Base-by-base conservation (phyloP, 2,797 vertebrate genomes). In the Acrossocheilus wenchowensis region DNA sequence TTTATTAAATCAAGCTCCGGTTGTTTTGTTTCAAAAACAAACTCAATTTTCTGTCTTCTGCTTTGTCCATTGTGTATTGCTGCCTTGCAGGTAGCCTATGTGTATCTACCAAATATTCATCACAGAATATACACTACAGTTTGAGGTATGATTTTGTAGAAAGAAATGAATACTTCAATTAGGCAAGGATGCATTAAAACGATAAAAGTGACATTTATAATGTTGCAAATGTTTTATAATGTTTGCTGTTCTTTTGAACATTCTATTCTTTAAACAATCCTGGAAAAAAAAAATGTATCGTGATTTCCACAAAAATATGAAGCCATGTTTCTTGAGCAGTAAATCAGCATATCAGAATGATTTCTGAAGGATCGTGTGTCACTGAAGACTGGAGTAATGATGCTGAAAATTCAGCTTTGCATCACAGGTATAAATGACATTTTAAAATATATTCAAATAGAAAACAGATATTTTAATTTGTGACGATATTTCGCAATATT, bases 21-120 rank as follows among this genome's bases (percentile, higher is more conserved):
- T 68, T 66, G 62, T n/a, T 79, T 62, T 17, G 23, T 62, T 62
- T 79, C 23, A 43, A 17, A 60, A 78, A 60, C 34, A 39, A 60
- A 79, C 39, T 26, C 1, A 30, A 9, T 26, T 62, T 26, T 41
- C 21, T 2, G 23, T 78, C n/a, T 30, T 3, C 3, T 57, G 14
- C 23, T 41, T 41, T 43, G 54, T 62, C 36, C 77, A 26, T 78
- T 78, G 39, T 43, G 39, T n/a, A 12, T 2, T n/a, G 52, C 8
- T 0, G 23, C 15, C 39, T 43, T 30, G 39, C 14, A 19, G 50
- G 34, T 62, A 26, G 10, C n/a, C n/a, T 12, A 36, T 52, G 17
- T 36, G 30, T 68, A 8, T 71, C 10, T 12, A 54, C 19, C 30
- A 5, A 36, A 77, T 6, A 17, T 48, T 19, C 4, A 75, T 23